A percentile compares a stretch with the other conserved stretches of the same genome.
Conservation (phyloP, 2,888 invertebrate species). For the Scrobipalpa costella region DNA sequence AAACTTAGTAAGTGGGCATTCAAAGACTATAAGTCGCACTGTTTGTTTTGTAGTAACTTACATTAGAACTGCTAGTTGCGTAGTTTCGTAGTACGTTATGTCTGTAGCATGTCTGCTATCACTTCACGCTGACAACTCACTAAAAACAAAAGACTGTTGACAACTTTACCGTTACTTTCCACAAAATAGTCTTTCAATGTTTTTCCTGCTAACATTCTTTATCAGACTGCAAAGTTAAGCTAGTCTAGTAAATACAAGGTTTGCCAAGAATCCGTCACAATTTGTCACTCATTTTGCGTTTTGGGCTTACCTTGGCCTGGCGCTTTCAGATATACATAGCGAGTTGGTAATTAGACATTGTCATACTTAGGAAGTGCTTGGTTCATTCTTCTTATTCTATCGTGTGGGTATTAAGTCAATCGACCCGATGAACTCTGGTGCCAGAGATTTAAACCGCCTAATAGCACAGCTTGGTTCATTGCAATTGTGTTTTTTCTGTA, state of each 20-base stretch:
- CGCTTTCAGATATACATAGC: constrained; percentile 16
- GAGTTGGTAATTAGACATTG: not conserved
- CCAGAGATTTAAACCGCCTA: too few species aligned
- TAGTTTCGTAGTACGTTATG: not conserved
- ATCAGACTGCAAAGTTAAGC: not conserved
- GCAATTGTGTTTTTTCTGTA: too few species aligned
- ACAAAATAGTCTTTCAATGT: not conserved
- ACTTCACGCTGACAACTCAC: not conserved
- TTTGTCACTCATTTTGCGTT: constrained; percentile 25
- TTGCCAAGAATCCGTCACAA: constrained; percentile 30
- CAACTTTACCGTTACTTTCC: not conserved
- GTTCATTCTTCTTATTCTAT: not conserved
- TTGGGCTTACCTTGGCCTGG: constrained; percentile 24
- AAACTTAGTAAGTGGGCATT: too few species aligned
- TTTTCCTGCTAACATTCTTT: not conserved
- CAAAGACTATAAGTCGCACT: too few species aligned
- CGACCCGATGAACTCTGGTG: too few species aligned
- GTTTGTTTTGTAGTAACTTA: too few species aligned
- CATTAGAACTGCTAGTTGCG: too few species aligned
- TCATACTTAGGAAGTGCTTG: not conserved
- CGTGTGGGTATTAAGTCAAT: too few species aligned
- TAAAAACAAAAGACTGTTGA: not conserved
- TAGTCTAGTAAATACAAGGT: not conserved
- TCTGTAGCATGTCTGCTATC: not conserved
- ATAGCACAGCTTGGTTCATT: not conserved